Base-by-base conservation (phyloP, 2,797 vertebrate species). In the Syndactyla subalaris region DNA sequence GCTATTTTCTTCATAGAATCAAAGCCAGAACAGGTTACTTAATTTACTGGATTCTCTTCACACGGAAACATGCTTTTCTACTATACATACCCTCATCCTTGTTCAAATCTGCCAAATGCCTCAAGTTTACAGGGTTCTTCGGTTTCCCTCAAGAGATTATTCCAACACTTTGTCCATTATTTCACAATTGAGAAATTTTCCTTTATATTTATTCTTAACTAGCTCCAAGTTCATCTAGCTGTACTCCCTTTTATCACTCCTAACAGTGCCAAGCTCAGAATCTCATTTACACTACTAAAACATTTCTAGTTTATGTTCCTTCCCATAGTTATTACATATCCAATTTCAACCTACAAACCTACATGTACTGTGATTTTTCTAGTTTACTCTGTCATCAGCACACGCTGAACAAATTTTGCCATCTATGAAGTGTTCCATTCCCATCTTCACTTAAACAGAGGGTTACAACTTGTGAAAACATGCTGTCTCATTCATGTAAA, bases 401-500 rank as follows among this genome's bases (percentile, higher is more conserved):
- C 36, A 77, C n/a, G n/a, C 51, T 84, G 48, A 88, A 61, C 19
- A 80, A 92, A 93, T 39, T 83, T 84, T 92, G 32, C 34, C 52
- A 61, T 83, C 71, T 80, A 91, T 29, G 39, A 73, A 88, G 32
- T 7, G 2, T 68, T 83, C 48, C 16, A 30, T 71, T 92, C 39
- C 22, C 36, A 85, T 52, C 58, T 70, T 92, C 88, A 58, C 81
- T 71, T 62, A 52, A 74, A 71, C 22, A 82, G 39, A 93, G 14
- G 52, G 38, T 6, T 92, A 81, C 48, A 77, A 61, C 49, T 91
- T 73, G 76, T 93, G 85, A 92, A 94, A 96, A 75, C 45, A 84
- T 51, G 27, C 49, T 65, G 67, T 70, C 77, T 68, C 71, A 49
- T 79, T 95, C 73, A 9, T 30, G 30, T n/a, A 74, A 85, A 77